phyloP scores from a whole-genome alignment of 2,113 vertebrate genomes.

The Leucoraja erinaceus region DNA sequence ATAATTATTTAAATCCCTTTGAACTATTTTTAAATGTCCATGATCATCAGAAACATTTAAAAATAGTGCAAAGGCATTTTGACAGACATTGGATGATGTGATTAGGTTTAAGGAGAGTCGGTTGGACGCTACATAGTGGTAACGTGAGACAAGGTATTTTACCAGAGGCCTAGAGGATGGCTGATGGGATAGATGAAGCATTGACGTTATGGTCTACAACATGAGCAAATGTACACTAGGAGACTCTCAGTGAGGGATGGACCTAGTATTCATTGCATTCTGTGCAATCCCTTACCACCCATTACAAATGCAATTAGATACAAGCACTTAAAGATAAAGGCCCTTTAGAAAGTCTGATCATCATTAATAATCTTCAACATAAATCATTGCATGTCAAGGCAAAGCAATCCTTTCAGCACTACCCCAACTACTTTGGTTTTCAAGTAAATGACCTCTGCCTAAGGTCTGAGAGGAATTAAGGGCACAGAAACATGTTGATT shows the following conservation, averaged over 20 bases:
- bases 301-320: neutral
- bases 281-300: neutral
- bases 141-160: neutral
- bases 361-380: conserved; percentile 6
- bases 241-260: neutral
- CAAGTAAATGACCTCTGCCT: neutral
- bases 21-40: too few species aligned
- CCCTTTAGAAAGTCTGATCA: neutral
- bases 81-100: too few species aligned
- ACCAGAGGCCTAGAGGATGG: neutral
- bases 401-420: neutral
- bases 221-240: neutral
- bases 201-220: neutral
- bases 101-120: neutral
- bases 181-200: neutral
- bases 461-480: neutral
- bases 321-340: too few species aligned
- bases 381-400: too few species aligned
- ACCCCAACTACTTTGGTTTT: too few species aligned
- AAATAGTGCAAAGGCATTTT: too few species aligned
- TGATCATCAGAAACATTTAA: too few species aligned
- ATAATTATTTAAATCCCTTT: too few species aligned
- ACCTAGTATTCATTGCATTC: neutral
- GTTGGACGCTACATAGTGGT: neutral
- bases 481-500: neutral